Percentiles rank a stretch among this genome's conserved stretches.
Evolutionary conservation across 2,888 invertebrate genomes (phyloP).

Genomic region (Prenolepis imparis): DNA sequence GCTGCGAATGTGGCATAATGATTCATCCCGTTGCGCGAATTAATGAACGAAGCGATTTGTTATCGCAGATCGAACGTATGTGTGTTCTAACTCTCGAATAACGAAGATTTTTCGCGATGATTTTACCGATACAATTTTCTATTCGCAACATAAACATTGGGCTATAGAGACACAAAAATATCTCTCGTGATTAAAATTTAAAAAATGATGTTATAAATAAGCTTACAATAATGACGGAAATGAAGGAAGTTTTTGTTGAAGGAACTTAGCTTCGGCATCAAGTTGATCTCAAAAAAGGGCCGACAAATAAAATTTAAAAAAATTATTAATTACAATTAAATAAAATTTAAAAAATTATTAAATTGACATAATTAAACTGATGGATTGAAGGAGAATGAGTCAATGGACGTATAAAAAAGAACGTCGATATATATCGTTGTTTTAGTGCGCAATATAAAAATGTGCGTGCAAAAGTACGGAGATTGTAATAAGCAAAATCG

Average conservation of each 20-base stretch:
- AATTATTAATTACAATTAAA: too few relatives aligned
- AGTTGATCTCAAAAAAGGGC: too few relatives aligned
- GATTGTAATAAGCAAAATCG: constrained; percentile 56
- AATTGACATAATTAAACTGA: neutral
- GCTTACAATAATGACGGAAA: neutral
- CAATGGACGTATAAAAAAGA: neutral
- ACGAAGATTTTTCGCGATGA: neutral
- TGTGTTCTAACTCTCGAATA: neutral
- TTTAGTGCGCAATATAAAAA: constrained; percentile 44
- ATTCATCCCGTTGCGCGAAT: constrained; percentile 22
- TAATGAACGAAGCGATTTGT: constrained; percentile 14
- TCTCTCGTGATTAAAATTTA: neutral
- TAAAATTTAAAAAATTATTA: neutral
- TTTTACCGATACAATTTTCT: neutral
- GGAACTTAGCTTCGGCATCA: neutral
- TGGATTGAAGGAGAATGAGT: neutral
- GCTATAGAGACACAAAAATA: neutral
- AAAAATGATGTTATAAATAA: neutral
- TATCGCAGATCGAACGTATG: neutral
- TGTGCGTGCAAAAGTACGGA: constrained; percentile 47
- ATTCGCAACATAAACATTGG: neutral
- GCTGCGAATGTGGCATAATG: neutral
- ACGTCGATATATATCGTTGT: constrained; percentile 2
- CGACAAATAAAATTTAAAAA: neutral
- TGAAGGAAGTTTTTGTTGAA: neutral